phyloP scores from a whole-genome alignment of 2,888 invertebrate species.

The Sphaeridia pumilis region DNA sequence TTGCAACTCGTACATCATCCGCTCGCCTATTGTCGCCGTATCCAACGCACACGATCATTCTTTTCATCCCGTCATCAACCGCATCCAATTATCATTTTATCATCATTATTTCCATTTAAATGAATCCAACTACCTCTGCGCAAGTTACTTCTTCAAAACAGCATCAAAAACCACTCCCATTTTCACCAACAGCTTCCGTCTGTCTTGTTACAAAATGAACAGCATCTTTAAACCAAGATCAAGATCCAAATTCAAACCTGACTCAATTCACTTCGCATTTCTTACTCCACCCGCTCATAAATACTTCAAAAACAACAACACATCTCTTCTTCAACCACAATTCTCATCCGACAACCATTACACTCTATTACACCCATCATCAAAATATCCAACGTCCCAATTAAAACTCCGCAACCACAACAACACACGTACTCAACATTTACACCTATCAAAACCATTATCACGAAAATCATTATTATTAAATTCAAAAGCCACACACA shows the following conservation, averaged over 20 bases:
- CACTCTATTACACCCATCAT: too few species aligned
- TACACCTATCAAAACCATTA: too few species aligned
- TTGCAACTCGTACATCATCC: too few species aligned
- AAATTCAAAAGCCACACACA: background rate
- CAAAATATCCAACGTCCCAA: too few species aligned
- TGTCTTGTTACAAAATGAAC: background rate
- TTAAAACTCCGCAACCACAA: too few species aligned
- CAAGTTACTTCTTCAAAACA: background rate
- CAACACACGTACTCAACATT: too few species aligned
- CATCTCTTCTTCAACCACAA: too few species aligned
- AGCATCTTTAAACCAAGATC: background rate
- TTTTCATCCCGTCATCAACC: too few species aligned
- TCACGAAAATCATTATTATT: too few species aligned
- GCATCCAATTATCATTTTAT: slow-evolving; percentile 5
- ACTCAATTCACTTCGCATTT: background rate
- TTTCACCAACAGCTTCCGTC: background rate
- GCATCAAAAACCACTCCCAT: background rate
- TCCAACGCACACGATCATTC: background rate
- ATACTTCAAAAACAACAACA: background rate
- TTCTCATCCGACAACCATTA: too few species aligned
- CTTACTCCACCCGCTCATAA: slow-evolving; percentile 3
- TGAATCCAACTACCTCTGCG: background rate
- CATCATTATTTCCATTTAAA: slow-evolving; percentile 5
- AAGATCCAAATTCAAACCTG: too few species aligned
- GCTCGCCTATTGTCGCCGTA: too few species aligned